Conservation (phyloP, 2,797 vertebrate species). For the Uromys caudimaculatus region DNA sequence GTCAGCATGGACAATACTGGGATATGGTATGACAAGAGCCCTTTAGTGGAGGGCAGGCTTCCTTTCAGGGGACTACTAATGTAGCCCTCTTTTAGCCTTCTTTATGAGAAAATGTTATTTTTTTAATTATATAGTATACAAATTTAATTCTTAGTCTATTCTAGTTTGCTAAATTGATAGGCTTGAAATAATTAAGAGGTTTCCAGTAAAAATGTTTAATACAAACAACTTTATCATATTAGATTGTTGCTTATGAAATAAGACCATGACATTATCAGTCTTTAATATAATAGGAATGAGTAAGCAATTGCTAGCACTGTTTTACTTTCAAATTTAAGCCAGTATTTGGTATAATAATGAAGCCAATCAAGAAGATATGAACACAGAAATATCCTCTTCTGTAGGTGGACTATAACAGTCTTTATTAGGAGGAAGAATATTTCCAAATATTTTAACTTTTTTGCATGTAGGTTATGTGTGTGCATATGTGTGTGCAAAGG, state of each 20-base stretch:
- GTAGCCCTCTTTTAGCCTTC: neutral
- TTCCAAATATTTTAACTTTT: neutral
- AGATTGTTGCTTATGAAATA: neutral
- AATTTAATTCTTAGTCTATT: conserved; percentile 22
- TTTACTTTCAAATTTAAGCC: conserved; percentile 7
- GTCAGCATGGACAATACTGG: neutral
- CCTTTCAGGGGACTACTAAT: neutral
- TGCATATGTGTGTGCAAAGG: neutral
- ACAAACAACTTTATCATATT: conserved; percentile 17
- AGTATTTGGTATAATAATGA: conserved; percentile 36
- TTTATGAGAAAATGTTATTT: conserved; percentile 32
- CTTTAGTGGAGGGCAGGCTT: neutral
- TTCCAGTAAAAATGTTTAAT: conserved; percentile 41
- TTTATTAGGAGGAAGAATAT: neutral
- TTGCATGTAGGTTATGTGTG: neutral
- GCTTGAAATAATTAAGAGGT: neutral
- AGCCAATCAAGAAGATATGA: neutral
- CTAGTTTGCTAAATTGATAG: conserved; percentile 17
- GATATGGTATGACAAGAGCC: neutral
- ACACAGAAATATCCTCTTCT: neutral
- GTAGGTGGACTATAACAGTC: neutral
- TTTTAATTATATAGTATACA: conserved; percentile 26
- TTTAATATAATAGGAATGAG: neutral
- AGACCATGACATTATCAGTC: neutral
- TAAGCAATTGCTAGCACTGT: neutral